Base-by-base conservation (phyloP, 2,888 invertebrate species). In the Ditylenchus weischeri region DNA sequence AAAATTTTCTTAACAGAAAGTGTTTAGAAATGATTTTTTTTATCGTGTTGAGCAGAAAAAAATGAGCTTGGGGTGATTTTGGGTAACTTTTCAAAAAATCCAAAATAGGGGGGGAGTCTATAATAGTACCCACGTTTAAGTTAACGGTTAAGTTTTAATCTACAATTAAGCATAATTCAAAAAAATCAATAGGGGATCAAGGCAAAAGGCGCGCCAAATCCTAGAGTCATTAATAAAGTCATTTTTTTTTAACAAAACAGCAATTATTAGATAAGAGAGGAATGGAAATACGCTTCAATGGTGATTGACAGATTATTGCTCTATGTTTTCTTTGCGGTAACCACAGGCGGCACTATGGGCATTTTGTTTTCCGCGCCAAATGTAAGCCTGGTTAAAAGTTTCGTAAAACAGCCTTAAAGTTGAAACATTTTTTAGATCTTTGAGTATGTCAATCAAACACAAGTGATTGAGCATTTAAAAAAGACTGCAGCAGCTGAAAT, bases 211-310 rank as follows among this genome's bases (percentile, higher is more conserved):
- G 5, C 2, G 29, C 29, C 5, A 4, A 5, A 5, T 5, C 5
- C 29, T 29, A 29, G 29, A 29, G n/a, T n/a, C n/a, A n/a, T n/a
- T n/a, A n/a, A 29, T 29, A 29, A 5, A 5, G 29, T 29, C 29
- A 2, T 2, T 35, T n/a, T 60, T 60, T 8, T 29, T 4, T 29
- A 29, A 29, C 2, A 29, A 29, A 35, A 36, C 4, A 38, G n/a
- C n/a, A 6, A 13, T n/a, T 71, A 71, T 15, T 75, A 85, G 85
- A 82, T 84, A 64, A 78, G 81, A 62, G 83, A 85, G 67, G 86
- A 86, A 72, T 86, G 86, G 86, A 85, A 85, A 75, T 86, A 84
- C 76, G 84, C 86, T 36, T 84, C 86, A 62, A 83, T 85, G 81
- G 84, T 67, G 13, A 84, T 86, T 63, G 86, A 86, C 73, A 80